Percentiles rank a stretch among this genome's conserved stretches.
Conservation (phyloP, 2,113 vertebrate genomes). For the Notarius quadriscutis region DNA sequence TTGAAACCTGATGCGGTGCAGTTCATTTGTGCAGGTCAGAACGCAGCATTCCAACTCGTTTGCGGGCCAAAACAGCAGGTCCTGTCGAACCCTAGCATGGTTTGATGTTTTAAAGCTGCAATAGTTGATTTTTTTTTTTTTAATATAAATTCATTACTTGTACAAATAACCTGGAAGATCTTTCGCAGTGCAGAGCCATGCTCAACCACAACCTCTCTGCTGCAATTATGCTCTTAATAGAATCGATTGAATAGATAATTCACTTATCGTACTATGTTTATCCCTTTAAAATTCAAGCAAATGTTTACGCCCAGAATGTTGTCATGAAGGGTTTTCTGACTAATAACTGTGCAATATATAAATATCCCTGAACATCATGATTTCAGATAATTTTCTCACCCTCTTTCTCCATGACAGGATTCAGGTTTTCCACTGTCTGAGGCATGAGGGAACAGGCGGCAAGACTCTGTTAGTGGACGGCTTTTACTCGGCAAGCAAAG, state of each 20-base stretch:
- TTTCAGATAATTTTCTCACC: background rate
- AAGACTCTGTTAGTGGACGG: conserved; percentile 88
- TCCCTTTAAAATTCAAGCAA: background rate
- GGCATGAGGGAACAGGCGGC: conserved; percentile 88
- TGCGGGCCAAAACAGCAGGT: background rate
- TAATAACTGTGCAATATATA: background rate
- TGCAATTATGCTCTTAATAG: background rate
- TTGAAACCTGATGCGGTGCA: background rate
- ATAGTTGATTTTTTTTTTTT: too few species aligned
- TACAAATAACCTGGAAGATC: too few species aligned
- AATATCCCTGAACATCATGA: background rate
- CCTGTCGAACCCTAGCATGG: background rate
- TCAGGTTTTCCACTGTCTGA: conserved; percentile 92
- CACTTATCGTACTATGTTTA: background rate
- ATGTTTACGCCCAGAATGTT: background rate
- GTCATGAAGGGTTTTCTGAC: background rate
- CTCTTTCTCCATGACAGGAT: conserved; percentile 70
- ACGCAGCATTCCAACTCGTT: background rate
- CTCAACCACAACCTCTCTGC: background rate
- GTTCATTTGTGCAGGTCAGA: background rate
- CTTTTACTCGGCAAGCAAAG: conserved; percentile 82
- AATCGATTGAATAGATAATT: background rate
- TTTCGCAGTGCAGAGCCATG: background rate
- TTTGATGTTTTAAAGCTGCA: too few species aligned
- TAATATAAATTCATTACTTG: too few species aligned